Conservation (phyloP, 2,113 vertebrate species). For the Sinocyclocheilus maitianheensis region DNA sequence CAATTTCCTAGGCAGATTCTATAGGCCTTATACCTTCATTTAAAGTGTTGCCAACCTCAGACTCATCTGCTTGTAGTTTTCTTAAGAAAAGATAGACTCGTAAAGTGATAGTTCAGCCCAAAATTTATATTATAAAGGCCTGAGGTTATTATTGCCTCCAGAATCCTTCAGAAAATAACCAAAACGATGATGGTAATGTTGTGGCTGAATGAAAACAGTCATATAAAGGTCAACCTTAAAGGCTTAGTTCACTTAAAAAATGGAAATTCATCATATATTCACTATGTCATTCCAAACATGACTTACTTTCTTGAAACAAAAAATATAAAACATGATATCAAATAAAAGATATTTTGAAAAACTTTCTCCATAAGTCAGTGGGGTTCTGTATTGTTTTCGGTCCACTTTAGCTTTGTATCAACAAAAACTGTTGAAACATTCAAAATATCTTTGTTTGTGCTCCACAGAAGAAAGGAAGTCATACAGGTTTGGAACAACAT, state of each 20-base stretch:
- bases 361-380: background rate
- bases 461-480: too few relatives aligned
- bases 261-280: background rate
- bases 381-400: background rate
- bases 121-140: background rate
- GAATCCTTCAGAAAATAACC: background rate
- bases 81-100: background rate
- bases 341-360: background rate
- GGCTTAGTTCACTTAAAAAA: background rate
- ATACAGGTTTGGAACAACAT: too few relatives aligned
- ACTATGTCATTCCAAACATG: background rate
- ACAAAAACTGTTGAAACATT: too few relatives aligned
- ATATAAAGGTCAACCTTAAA: background rate
- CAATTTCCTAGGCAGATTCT: slow-evolving; percentile 11
- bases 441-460: too few relatives aligned
- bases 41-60: background rate
- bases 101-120: background rate
- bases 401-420: too few relatives aligned
- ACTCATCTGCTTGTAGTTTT: background rate
- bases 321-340: too few relatives aligned
- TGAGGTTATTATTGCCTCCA: background rate
- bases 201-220: background rate
- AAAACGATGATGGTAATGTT: background rate
- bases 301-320: too few relatives aligned
- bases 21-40: background rate